A percentile compares a stretch with the other conserved stretches of the same genome.
Evolutionary conservation across 2,113 vertebrate genomes (phyloP).

Genomic region (Boulengeromyrus knoepffleri): DNA sequence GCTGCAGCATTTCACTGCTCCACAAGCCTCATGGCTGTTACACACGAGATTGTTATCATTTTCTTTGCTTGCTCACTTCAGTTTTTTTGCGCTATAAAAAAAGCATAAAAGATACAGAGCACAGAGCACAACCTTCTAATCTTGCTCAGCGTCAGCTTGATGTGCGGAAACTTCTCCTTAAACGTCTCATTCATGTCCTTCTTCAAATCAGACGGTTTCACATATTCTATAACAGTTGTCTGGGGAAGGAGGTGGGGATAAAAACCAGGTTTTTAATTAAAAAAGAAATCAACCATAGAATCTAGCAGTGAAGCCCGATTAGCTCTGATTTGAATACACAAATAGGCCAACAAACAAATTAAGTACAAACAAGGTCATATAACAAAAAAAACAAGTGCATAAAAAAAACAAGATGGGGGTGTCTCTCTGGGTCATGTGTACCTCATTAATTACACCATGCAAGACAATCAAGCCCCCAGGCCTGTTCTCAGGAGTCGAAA

Average conservation of each 20-base stretch:
- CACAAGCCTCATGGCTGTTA: not conserved
- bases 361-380: not conserved
- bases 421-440: not conserved
- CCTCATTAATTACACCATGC: not conserved
- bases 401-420: not conserved
- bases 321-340: not conserved
- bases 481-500: not conserved
- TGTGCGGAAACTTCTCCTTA: constrained; percentile 90
- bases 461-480: not conserved
- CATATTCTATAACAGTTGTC: constrained; percentile 97
- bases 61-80: not conserved
- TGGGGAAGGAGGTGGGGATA: constrained; percentile 33
- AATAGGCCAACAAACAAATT: not conserved
- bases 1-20: not conserved
- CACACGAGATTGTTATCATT: not conserved
- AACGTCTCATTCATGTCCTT: constrained; percentile 99
- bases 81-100: not conserved
- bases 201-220: constrained; percentile 94
- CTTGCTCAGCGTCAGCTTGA: constrained; percentile 91
- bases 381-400: not conserved
- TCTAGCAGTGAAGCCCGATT: not conserved
- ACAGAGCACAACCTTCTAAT: constrained; percentile 80
- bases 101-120: not conserved
- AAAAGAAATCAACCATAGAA: not conserved
- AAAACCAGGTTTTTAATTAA: not conserved